phyloP scores from a whole-genome alignment of 2,888 invertebrate genomes.

The Xestobium rufovillosum region DNA sequence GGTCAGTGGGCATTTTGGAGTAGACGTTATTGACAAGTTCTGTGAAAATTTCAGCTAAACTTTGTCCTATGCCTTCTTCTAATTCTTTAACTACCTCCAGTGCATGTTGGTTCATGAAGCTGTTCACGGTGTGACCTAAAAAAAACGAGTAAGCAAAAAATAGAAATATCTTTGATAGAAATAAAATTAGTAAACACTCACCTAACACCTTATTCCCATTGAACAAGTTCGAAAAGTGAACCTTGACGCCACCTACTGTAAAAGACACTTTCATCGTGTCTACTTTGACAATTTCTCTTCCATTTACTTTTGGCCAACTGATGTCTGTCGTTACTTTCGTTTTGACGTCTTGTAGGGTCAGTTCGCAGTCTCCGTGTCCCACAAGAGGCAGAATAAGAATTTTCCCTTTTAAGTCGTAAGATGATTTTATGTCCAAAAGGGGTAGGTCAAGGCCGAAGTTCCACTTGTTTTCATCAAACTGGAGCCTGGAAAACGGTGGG shows the following conservation, averaged over 20 bases:
- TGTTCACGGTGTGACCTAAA: slow-evolving; percentile 50
- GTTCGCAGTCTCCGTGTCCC: slow-evolving; percentile 49
- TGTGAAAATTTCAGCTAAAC: slow-evolving; percentile 49
- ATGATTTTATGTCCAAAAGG: slow-evolving; percentile 47
- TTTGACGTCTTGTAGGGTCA: slow-evolving; percentile 48
- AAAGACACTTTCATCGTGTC: slow-evolving; percentile 52
- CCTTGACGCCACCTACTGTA: slow-evolving; percentile 46
- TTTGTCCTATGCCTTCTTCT: slow-evolving; percentile 48
- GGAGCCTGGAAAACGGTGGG: slow-evolving; percentile 44
- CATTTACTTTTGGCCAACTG: slow-evolving; percentile 41
- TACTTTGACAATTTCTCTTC: slow-evolving; percentile 43
- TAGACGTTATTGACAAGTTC: slow-evolving; percentile 53
- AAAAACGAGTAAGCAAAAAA: slow-evolving; percentile 15
- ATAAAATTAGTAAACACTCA: slow-evolving; percentile 27
- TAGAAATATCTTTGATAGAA: no score
- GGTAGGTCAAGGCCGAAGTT: slow-evolving; percentile 52
- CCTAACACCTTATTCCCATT: slow-evolving; percentile 56
- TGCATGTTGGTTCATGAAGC: slow-evolving; percentile 52
- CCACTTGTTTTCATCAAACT: slow-evolving; percentile 45
- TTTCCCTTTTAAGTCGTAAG: slow-evolving; percentile 53
- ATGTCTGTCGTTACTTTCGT: slow-evolving; percentile 48
- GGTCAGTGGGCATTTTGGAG: slow-evolving; percentile 49
- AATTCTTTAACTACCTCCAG: slow-evolving; percentile 53
- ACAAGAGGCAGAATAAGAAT: slow-evolving; percentile 52
- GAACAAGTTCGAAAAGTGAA: slow-evolving; percentile 52